These are phyloP conservation scores for Arothron firmamentum DNA, from an alignment of 2,113 vertebrate genomes.

Conservation along the genomic window DNA sequence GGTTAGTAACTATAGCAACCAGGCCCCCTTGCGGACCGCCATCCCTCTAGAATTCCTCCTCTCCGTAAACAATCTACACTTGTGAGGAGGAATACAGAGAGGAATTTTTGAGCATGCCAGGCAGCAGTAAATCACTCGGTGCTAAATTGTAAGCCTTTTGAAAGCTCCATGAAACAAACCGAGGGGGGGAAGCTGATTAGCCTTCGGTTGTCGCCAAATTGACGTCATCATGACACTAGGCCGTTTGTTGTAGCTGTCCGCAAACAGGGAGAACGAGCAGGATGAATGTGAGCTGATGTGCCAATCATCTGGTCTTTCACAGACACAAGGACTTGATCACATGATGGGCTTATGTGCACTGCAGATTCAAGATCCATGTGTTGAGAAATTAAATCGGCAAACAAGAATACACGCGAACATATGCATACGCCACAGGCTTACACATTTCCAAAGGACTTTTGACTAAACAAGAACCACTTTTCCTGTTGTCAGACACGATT, in stretches of 20 bases:
- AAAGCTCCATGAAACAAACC: conserved; percentile 45
- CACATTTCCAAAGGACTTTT: conserved; percentile 15
- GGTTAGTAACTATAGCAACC: conserved; percentile 76
- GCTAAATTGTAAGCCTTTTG: conserved; percentile 60
- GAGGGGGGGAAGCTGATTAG: conserved; percentile 42
- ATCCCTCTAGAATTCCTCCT: conserved; percentile 75
- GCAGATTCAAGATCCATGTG: conserved; percentile 20
- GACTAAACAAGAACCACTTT: conserved; percentile 26
- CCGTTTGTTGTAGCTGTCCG: conserved; percentile 51
- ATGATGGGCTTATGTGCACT: conserved; percentile 48
- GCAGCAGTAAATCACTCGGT: conserved; percentile 58
- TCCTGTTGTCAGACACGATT: conserved; percentile 36
- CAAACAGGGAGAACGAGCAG: conserved; percentile 40
- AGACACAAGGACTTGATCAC: conserved; percentile 48
- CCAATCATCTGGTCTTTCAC: conserved; percentile 58
- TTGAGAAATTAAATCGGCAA: neutral
- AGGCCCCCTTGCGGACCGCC: conserved; percentile 64
- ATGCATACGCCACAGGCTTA: conserved; percentile 25
- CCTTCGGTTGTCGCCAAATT: conserved; percentile 42
- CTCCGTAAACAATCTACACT: conserved; percentile 77
- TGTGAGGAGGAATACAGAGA: conserved; percentile 67
- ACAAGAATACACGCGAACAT: conserved; percentile 1
- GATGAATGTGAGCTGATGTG: conserved; percentile 39
- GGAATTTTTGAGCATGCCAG: conserved; percentile 56
- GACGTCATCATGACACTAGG: conserved; percentile 63